These are phyloP conservation scores for Leptopilina boulardi DNA, from an alignment of 1,140 invertebrate genomes.

Conservation along the genomic window DNA sequence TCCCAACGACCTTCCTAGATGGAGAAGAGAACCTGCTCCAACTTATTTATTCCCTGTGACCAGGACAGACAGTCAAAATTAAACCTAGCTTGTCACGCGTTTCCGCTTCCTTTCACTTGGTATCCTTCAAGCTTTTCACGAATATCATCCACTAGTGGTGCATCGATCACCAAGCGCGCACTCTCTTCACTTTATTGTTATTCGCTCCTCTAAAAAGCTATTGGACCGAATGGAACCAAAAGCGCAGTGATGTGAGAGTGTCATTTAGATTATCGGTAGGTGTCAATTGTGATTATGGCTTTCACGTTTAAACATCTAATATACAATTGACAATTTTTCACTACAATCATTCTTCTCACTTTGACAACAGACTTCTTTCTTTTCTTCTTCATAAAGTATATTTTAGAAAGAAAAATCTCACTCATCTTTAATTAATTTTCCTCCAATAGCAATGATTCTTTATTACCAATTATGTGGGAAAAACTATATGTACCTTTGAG, in stretches of 20 bases:
- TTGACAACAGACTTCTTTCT: too few species aligned
- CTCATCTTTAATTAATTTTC: too few species aligned
- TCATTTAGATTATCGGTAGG: not conserved
- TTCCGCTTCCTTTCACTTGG: slow-evolving; percentile 36
- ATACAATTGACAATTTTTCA: not conserved
- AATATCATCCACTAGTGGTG: not conserved
- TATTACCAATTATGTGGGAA: too few species aligned
- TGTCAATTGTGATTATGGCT: not conserved
- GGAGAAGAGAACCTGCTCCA: slow-evolving; percentile 37
- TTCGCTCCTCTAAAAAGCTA: not conserved
- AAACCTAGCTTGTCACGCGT: slow-evolving; percentile 55
- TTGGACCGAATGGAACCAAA: not conserved
- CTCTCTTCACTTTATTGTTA: not conserved
- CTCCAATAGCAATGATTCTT: too few species aligned
- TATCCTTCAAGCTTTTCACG: slow-evolving; percentile 32
- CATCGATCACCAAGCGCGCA: not conserved
- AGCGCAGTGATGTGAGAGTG: not conserved
- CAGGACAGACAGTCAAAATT: slow-evolving; percentile 54
- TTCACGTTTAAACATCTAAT: not conserved
- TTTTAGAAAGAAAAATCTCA: too few species aligned
- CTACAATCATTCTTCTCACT: too few species aligned
- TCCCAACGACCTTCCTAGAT: slow-evolving; percentile 33
- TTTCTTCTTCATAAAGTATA: too few species aligned
- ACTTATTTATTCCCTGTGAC: slow-evolving; percentile 37
- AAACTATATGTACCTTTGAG: too few species aligned